Evolutionary conservation across 2,113 vertebrate species (phyloP).

Genomic region (Trogon melanurus): DNA sequence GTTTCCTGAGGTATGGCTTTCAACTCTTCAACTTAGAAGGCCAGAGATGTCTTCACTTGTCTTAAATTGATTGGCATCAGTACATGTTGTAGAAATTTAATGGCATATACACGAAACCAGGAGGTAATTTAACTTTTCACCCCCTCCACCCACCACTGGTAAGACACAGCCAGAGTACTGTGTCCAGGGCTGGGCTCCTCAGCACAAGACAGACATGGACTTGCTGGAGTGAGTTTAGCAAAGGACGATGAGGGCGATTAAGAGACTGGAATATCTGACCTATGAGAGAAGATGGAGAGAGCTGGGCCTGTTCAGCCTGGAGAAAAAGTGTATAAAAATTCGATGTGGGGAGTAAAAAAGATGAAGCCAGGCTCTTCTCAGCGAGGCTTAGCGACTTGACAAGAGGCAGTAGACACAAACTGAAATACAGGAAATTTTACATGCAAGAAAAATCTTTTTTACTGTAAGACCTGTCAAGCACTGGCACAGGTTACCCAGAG

Average conservation of each 20-base stretch:
- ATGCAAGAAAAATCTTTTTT: background rate
- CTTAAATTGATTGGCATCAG: background rate
- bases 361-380: background rate
- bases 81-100: background rate
- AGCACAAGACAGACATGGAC: background rate
- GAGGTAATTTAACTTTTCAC: background rate
- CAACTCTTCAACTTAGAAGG: background rate
- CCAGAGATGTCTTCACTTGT: background rate
- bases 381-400: background rate
- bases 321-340: background rate
- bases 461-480: background rate
- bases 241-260: background rate
- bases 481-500: background rate
- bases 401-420: background rate
- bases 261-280: background rate
- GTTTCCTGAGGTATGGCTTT: background rate
- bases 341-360: background rate
- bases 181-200: background rate
- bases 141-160: background rate
- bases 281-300: background rate
- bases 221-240: background rate
- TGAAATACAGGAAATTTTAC: background rate
- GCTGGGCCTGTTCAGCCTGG: background rate
- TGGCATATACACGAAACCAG: background rate
- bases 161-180: background rate